phyloP scores from a whole-genome alignment of 1,140 invertebrate genomes.

The Temnothorax nylanderi region DNA sequence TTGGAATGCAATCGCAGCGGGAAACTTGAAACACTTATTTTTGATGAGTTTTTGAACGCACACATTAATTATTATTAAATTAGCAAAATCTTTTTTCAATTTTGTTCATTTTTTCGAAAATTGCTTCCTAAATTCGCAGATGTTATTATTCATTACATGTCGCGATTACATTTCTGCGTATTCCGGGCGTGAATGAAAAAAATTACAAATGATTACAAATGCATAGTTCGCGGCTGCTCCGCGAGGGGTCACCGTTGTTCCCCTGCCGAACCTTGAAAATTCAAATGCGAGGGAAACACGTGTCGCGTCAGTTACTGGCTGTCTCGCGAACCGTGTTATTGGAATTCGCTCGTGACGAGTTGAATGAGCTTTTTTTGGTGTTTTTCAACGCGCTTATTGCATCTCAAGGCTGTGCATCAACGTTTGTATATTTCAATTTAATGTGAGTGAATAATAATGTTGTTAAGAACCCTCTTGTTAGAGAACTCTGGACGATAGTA shows the following conservation, averaged over 20 bases:
- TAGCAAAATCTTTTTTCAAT: too few species aligned
- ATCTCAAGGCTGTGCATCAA: not conserved
- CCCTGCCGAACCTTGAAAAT: not conserved
- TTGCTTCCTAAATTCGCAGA: too few species aligned
- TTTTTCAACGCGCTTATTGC: not conserved
- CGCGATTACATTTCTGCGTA: too few species aligned
- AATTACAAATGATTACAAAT: too few species aligned
- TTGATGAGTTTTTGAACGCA: not conserved
- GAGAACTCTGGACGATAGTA: too few species aligned
- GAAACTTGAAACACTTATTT: not conserved
- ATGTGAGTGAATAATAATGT: not conserved
- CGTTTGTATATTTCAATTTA: not conserved
- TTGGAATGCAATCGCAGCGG: too few species aligned
- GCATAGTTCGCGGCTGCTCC: not conserved
- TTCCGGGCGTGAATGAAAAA: too few species aligned
- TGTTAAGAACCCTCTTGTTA: not conserved
- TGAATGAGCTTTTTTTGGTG: not conserved
- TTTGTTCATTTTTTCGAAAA: too few species aligned
- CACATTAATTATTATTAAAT: too few species aligned
- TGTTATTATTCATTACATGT: too few species aligned
- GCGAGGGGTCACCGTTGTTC: not conserved
- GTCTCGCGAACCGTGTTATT: not conserved
- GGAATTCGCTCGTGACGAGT: not conserved
- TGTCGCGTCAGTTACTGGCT: not conserved
- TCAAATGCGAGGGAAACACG: slow-evolving; percentile 23